Evolutionary conservation across 2,888 invertebrate species (phyloP).

Genomic region (Acleris cristana): DNA sequence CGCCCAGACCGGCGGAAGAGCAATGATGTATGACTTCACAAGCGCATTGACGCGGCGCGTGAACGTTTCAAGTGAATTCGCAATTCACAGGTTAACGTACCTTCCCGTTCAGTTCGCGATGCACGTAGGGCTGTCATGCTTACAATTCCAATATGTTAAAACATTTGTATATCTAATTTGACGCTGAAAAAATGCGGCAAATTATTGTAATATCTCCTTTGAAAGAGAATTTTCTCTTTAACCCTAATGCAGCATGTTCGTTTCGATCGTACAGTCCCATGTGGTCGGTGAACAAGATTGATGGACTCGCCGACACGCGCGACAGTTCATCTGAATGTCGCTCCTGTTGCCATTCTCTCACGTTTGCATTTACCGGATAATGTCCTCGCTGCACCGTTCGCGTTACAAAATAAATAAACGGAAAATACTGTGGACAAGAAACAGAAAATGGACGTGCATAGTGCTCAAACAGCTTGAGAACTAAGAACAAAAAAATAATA

Average conservation of each 20-base stretch:
- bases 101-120: slow-evolving; percentile 7
- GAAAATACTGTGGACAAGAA: slow-evolving; percentile 29
- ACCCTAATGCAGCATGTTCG: slow-evolving; percentile 31
- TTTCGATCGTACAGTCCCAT: slow-evolving; percentile 38
- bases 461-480: not conserved
- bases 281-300: slow-evolving; percentile 53
- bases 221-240: slow-evolving; percentile 9
- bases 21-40: slow-evolving; percentile 20
- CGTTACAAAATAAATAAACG: slow-evolving; percentile 27
- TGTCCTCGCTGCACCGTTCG: slow-evolving; percentile 6
- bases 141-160: slow-evolving; percentile 8
- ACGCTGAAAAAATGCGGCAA: not conserved
- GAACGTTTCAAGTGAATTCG: slow-evolving; percentile 18
- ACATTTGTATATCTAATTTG: not conserved
- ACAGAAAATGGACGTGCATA: not conserved
- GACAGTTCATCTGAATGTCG: slow-evolving; percentile 45
- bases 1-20: not conserved
- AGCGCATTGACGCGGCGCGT: slow-evolving; percentile 16
- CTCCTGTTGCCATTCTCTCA: slow-evolving; percentile 30
- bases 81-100: slow-evolving; percentile 13
- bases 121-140: slow-evolving; percentile 11
- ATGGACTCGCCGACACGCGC: slow-evolving; percentile 47
- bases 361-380: slow-evolving; percentile 31
- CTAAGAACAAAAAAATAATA: not conserved
- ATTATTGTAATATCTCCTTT: not conserved